These are phyloP conservation scores for Chitala chitala DNA, from an alignment of 2,113 vertebrate genomes.

Conservation along the genomic window DNA sequence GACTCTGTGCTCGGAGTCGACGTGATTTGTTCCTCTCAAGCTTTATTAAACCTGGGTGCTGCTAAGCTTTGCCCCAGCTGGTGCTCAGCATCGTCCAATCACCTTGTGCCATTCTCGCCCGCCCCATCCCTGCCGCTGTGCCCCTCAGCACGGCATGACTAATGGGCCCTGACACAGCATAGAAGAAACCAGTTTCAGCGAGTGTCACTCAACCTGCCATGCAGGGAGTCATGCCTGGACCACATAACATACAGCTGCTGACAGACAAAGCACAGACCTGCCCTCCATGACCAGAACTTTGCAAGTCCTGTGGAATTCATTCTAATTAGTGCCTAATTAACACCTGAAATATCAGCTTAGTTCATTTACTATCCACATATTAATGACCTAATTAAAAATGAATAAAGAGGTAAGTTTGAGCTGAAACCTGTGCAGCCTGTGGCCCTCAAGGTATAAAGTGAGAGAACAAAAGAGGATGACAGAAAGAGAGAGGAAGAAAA, in stretches of 20 bases:
- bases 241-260: not conserved
- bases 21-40: not conserved
- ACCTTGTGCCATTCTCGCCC: not conserved
- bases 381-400: not conserved
- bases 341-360: conserved; percentile 4
- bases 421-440: no score
- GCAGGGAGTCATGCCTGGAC: no score
- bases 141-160: not conserved
- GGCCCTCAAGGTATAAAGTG: no score
- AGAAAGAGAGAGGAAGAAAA: no score
- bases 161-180: not conserved
- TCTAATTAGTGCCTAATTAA: not conserved
- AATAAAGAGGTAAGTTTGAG: not conserved
- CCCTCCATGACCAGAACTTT: not conserved
- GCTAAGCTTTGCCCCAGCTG: not conserved
- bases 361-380: not conserved
- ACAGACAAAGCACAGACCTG: not conserved
- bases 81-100: not conserved
- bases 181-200: not conserved
- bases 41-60: not conserved
- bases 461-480: no score
- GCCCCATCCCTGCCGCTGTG: not conserved
- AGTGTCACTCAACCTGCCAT: no score
- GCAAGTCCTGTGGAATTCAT: no score
- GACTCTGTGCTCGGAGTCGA: not conserved